These are phyloP conservation scores for Scelioninae gen. 2 DNA, from an alignment of 2,888 invertebrate species.

Conservation along the genomic window DNA sequence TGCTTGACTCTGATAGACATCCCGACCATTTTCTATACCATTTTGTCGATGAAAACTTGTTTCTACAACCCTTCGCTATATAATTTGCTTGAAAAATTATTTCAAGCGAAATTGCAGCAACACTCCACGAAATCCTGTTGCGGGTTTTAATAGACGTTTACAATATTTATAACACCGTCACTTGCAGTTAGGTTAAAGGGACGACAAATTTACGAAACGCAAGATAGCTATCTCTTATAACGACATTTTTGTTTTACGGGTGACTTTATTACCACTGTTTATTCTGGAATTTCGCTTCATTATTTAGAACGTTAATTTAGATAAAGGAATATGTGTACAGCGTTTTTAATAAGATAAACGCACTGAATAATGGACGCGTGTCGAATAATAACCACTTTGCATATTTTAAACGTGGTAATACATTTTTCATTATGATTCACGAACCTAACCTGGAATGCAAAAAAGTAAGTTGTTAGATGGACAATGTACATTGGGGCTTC, in stretches of 20 bases:
- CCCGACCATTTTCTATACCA: slow-evolving; percentile 53
- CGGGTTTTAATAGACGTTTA: slow-evolving; percentile 12
- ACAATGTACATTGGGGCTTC: too few species aligned
- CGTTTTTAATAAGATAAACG: too few species aligned
- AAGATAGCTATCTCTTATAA: slow-evolving; percentile 15
- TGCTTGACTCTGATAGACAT: slow-evolving; percentile 62
- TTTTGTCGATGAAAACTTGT: slow-evolving; percentile 62
- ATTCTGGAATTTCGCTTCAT: slow-evolving; percentile 12
- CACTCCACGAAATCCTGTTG: slow-evolving; percentile 14
- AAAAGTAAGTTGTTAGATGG: too few species aligned
- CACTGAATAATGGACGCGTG: too few species aligned
- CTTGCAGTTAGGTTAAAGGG: slow-evolving; percentile 6
- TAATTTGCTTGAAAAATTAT: slow-evolving; percentile 55
- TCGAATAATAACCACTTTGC: too few species aligned
- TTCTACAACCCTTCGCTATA: slow-evolving; percentile 37
- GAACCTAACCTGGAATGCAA: too few species aligned
- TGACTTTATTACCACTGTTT: slow-evolving; percentile 4
- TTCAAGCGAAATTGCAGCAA: slow-evolving; percentile 47
- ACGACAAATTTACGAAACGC: slow-evolving; percentile 24
- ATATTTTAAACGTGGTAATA: too few species aligned
- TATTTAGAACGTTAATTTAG: slow-evolving; percentile 8
- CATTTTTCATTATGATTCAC: too few species aligned
- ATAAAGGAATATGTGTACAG: background rate
- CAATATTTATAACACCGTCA: slow-evolving; percentile 12
- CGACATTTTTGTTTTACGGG: slow-evolving; percentile 10